Conservation (phyloP, 2,113 vertebrate genomes). For the Poecile atricapillus region DNA sequence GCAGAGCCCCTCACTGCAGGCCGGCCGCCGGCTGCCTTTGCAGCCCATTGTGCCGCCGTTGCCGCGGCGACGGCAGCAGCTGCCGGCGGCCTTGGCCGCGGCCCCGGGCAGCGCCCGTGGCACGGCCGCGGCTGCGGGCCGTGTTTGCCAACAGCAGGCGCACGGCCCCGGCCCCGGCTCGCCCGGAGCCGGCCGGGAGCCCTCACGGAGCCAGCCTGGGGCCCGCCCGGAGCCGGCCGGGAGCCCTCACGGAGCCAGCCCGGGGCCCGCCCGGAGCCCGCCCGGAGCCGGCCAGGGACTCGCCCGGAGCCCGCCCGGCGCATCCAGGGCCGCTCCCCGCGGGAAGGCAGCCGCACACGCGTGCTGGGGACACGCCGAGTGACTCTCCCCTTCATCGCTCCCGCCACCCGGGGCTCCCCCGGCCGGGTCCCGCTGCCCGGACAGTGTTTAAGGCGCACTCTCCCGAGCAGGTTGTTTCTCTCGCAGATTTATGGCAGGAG, state of each 20-base stretch:
- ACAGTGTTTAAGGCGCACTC: not conserved
- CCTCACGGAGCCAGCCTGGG: no score
- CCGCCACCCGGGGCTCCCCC: not conserved
- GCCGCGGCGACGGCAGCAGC: constrained; percentile 90
- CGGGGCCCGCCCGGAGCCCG: not conserved
- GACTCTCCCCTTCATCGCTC: not conserved
- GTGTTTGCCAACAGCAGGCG: constrained; percentile 90
- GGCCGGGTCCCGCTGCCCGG: not conserved
- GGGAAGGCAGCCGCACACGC: not conserved
- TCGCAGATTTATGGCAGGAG: constrained; percentile 2
- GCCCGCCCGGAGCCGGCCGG: no score
- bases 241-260: not conserved
- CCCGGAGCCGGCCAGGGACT: no score
- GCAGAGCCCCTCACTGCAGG: not conserved
- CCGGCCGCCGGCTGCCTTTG: constrained; percentile 71
- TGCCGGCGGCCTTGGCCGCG: constrained; percentile 62
- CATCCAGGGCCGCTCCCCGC: not conserved
- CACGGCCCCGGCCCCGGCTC: constrained; percentile 76
- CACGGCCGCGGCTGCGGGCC: not conserved
- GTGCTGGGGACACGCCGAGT: not conserved
- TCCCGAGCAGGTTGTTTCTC: not conserved
- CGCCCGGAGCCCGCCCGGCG: no score
- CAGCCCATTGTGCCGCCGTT: constrained; percentile 85
- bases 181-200: not conserved
- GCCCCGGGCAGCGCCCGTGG: not conserved